These are phyloP conservation scores for Limanda limanda DNA, from an alignment of 2,113 vertebrate species.

Conservation along the genomic window DNA sequence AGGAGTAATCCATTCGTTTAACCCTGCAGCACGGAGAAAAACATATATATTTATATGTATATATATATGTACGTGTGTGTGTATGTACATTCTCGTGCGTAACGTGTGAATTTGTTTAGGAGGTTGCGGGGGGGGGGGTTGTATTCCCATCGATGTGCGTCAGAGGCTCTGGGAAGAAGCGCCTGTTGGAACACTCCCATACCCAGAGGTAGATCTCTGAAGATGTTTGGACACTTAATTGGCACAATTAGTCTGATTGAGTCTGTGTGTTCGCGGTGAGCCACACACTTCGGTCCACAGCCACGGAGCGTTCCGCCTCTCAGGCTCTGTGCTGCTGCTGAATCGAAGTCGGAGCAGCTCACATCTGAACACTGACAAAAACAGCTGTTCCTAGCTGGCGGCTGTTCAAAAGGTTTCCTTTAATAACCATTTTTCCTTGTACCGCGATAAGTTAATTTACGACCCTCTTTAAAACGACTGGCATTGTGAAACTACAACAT, in stretches of 20 bases:
- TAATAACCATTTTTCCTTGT: conserved; percentile 66
- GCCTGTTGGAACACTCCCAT: conserved; percentile 64
- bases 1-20: no score
- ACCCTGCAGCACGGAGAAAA: no score
- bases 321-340: background rate
- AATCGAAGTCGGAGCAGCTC: conserved; percentile 31
- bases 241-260: conserved; percentile 70
- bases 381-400: conserved; percentile 68
- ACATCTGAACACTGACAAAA: conserved; percentile 61
- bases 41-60: background rate
- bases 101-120: conserved; percentile 2
- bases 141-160: conserved; percentile 45
- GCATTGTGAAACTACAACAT: conserved; percentile 25
- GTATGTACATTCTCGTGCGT: background rate
- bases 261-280: conserved; percentile 58
- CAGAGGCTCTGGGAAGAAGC: conserved; percentile 35
- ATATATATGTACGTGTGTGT: background rate
- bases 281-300: conserved; percentile 49
- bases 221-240: conserved; percentile 74
- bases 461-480: conserved; percentile 59
- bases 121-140: background rate
- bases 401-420: conserved; percentile 66
- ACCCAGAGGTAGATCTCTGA: conserved; percentile 68
- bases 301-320: conserved; percentile 40
- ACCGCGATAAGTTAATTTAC: conserved; percentile 65